phyloP scores from a whole-genome alignment of 2,113 vertebrate genomes.

The Mixornis gularis region DNA sequence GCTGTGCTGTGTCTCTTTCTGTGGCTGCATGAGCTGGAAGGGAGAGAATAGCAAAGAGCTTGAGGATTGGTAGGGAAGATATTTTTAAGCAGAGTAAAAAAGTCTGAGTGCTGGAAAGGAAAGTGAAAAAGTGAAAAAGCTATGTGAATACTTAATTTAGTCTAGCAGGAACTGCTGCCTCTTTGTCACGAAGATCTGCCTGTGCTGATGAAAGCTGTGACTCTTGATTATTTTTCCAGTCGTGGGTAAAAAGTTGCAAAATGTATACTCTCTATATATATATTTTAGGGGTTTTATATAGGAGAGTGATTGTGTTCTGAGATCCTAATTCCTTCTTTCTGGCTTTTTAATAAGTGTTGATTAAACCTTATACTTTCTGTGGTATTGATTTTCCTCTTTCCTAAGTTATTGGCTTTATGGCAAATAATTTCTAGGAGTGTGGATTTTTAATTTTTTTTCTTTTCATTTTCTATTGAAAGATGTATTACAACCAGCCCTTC shows the following conservation, averaged over 20 bases:
- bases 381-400: not conserved
- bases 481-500: not conserved
- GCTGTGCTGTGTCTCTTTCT: not conserved
- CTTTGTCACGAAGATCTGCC: not conserved
- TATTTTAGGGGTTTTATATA: rapidly evolving
- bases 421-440: not conserved
- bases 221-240: not conserved
- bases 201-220: not conserved
- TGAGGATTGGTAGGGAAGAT: not conserved
- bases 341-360: not conserved
- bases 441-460: too few relatives aligned
- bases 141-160: not conserved
- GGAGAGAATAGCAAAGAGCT: not conserved
- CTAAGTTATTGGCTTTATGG: not conserved
- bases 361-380: not conserved
- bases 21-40: not conserved
- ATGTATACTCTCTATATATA: too few relatives aligned
- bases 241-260: not conserved
- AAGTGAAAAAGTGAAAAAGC: not conserved
- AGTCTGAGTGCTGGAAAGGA: not conserved
- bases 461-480: not conserved
- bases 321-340: not conserved
- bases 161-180: not conserved
- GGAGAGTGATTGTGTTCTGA: not conserved
- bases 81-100: slow-evolving; percentile 33